These are phyloP conservation scores for Drosophila quadrilineata DNA, from an alignment of 1,140 invertebrate species.

Conservation along the genomic window DNA sequence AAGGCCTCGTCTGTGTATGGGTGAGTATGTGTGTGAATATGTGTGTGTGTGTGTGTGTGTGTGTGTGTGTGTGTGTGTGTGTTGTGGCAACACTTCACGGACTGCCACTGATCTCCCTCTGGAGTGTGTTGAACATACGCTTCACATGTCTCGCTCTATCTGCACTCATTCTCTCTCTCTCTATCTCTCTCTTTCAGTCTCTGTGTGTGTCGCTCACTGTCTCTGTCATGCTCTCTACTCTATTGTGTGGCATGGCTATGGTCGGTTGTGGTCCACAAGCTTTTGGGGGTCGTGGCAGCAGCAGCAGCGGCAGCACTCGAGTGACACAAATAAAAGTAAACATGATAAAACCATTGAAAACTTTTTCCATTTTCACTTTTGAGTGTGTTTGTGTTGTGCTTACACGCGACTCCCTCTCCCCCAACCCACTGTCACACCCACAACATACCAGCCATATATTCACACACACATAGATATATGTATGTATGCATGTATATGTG, in stretches of 20 bases:
- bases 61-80: no score
- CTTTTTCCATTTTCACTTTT: slow-evolving; percentile 79
- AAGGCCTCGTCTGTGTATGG: no score
- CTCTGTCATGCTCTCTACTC: no score
- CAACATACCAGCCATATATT: slow-evolving; percentile 11
- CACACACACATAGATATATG: slow-evolving; percentile 5
- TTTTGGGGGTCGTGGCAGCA: slow-evolving; percentile 21
- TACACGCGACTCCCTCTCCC: no score
- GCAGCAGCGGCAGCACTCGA: slow-evolving; percentile 73
- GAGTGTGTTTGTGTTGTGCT: slow-evolving; percentile 75
- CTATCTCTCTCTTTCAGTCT: not conserved
- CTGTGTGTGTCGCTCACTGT: slow-evolving; percentile 30
- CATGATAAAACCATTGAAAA: slow-evolving; percentile 78
- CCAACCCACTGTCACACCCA: no score
- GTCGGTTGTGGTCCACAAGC: slow-evolving; percentile 23
- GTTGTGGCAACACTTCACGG: slow-evolving; percentile 53
- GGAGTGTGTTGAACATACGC: slow-evolving; percentile 73
- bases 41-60: no score
- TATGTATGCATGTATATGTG: not conserved
- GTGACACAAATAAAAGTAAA: slow-evolving; percentile 79
- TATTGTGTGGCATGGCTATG: not conserved
- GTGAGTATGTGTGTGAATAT: no score
- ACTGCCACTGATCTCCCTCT: slow-evolving; percentile 74
- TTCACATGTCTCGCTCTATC: slow-evolving; percentile 9
- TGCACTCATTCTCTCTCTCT: not conserved